Evolutionary conservation across 2,888 invertebrate species (phyloP).

Genomic region (Globia sparganii): DNA sequence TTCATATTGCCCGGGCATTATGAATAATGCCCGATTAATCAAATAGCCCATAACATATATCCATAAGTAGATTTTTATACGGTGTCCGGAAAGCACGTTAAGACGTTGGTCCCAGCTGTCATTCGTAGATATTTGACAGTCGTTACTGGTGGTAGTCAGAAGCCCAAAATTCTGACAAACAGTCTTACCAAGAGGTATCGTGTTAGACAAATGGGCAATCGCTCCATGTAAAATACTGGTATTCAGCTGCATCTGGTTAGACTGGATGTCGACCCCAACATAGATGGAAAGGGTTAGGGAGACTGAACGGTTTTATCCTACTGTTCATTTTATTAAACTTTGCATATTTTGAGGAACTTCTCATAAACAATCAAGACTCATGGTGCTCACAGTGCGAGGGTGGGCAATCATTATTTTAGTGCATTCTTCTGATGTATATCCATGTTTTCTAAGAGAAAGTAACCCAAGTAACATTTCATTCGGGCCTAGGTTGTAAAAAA

Average conservation of each 20-base stretch:
- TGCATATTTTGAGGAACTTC: neutral
- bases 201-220: neutral
- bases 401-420: slow-evolving; percentile 69
- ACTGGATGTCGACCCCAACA: neutral
- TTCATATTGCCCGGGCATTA: too few species aligned
- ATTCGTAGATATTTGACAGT: neutral
- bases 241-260: neutral
- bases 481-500: too few species aligned
- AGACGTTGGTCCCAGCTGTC: too few species aligned
- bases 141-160: neutral
- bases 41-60: too few species aligned
- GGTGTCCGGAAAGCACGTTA: neutral
- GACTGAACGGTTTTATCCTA: neutral
- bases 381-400: slow-evolving; percentile 30
- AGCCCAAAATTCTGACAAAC: neutral
- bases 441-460: slow-evolving; percentile 58
- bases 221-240: neutral
- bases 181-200: neutral
- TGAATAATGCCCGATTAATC: too few species aligned
- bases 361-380: neutral
- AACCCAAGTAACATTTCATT: too few species aligned
- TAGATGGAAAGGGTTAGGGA: neutral
- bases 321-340: neutral
- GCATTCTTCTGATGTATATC: slow-evolving; percentile 71
- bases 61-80: neutral